Percentiles rank a stretch among this genome's conserved stretches.
phyloP scores from a whole-genome alignment of 2,888 invertebrate genomes.

The Colostygia pectinataria region DNA sequence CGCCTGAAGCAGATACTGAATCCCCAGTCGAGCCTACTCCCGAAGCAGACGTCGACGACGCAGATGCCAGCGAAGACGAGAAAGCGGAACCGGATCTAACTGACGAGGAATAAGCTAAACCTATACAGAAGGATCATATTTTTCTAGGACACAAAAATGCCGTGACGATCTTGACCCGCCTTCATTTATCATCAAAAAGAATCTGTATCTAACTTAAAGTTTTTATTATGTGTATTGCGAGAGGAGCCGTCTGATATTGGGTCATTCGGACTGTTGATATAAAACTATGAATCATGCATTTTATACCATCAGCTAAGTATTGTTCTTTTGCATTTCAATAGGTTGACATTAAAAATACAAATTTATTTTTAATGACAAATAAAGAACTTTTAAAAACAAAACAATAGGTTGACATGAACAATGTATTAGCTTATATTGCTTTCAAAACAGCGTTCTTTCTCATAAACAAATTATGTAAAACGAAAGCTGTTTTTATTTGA shows the following conservation, averaged over 20 bases:
- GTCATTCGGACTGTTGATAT: too few relatives aligned
- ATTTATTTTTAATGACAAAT: too few relatives aligned
- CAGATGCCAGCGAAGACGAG: conserved; percentile 74
- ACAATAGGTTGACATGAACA: conserved; percentile 56
- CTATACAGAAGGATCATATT: conserved; percentile 31
- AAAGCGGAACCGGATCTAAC: conserved; percentile 78
- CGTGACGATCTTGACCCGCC: neutral
- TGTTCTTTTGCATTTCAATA: conserved; percentile 54
- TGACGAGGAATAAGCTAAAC: conserved; percentile 71
- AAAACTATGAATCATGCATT: conserved; percentile 46
- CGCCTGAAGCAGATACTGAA: conserved; percentile 63
- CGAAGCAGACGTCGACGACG: conserved; percentile 45
- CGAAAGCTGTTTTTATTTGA: conserved; percentile 51
- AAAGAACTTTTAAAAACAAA: too few relatives aligned
- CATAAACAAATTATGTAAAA: conserved; percentile 67
- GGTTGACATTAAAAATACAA: conserved; percentile 60
- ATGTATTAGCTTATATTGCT: conserved; percentile 53
- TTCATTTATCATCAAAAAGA: neutral
- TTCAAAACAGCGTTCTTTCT: conserved; percentile 55
- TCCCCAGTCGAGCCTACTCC: conserved; percentile 43
- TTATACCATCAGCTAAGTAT: conserved; percentile 53
- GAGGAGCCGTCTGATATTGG: too few relatives aligned
- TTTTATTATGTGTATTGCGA: neutral
- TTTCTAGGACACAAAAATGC: conserved; percentile 29
- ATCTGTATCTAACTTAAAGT: too few relatives aligned